A percentile compares a stretch with the other conserved stretches of the same genome.
Conservation (phyloP, 2,888 invertebrate genomes). For the Tenthredo livida region DNA sequence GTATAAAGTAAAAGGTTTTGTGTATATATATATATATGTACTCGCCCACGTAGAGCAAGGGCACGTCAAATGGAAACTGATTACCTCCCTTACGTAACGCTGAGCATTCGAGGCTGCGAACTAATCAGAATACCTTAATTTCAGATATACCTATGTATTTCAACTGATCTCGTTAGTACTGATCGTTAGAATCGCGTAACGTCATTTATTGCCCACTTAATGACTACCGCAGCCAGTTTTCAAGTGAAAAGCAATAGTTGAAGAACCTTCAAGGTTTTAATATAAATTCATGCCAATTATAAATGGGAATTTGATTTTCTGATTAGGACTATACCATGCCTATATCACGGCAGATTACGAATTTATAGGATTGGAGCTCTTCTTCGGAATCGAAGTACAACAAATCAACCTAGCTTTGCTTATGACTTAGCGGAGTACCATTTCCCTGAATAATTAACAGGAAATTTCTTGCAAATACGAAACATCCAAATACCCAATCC, state of each 20-base stretch:
- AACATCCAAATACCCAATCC: neutral
- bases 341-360: neutral
- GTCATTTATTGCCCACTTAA: neutral
- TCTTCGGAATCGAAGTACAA: neutral
- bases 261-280: neutral
- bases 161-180: neutral
- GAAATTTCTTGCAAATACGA: neutral
- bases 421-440: neutral
- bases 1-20: slow-evolving; percentile 38
- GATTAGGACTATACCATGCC: neutral
- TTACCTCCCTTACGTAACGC: slow-evolving; percentile 38
- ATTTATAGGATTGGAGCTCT: neutral
- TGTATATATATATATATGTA: too few species aligned
- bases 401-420: neutral
- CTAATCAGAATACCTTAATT: neutral
- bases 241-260: slow-evolving; percentile 21
- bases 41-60: slow-evolving; percentile 35
- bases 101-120: neutral
- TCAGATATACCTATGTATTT: too few species aligned
- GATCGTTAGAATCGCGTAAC: neutral
- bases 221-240: slow-evolving; percentile 1
- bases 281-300: neutral
- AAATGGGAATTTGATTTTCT: neutral
- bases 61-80: slow-evolving; percentile 13
- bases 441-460: neutral